Conservation (phyloP, 2,888 invertebrate species). For the Noctua janthe region DNA sequence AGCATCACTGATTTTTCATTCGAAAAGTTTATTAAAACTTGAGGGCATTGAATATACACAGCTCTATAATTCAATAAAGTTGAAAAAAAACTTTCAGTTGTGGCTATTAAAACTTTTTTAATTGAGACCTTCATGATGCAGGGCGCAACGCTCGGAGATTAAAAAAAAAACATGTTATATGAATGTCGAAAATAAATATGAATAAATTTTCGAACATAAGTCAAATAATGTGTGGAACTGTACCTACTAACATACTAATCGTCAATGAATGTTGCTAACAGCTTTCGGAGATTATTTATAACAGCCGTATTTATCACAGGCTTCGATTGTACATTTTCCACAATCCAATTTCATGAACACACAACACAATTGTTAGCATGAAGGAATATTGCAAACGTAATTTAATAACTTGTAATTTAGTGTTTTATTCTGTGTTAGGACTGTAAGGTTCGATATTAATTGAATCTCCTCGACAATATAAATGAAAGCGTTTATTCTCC, state of each 20-base stretch:
- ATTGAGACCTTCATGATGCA: slow-evolving; percentile 28
- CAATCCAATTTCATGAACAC: slow-evolving; percentile 13
- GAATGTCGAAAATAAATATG: background rate
- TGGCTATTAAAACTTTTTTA: slow-evolving; percentile 48
- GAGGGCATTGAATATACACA: background rate
- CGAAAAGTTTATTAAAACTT: slow-evolving; percentile 18
- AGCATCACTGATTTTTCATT: slow-evolving; percentile 20
- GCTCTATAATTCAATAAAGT: slow-evolving; percentile 13
- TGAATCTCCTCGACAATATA: slow-evolving; percentile 56
- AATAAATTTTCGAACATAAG: background rate
- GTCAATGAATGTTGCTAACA: slow-evolving; percentile 28
- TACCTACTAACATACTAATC: background rate
- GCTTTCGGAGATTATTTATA: slow-evolving; percentile 25
- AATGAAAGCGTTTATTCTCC: slow-evolving; percentile 65
- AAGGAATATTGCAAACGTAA: slow-evolving; percentile 21
- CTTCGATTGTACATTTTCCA: slow-evolving; percentile 26
- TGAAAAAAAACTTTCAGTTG: slow-evolving; percentile 12
- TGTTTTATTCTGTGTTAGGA: slow-evolving; percentile 42
- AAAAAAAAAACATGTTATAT: background rate
- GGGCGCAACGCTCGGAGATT: background rate
- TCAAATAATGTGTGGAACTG: slow-evolving; percentile 6
- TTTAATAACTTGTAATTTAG: slow-evolving; percentile 40
- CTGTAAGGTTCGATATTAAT: slow-evolving; percentile 56
- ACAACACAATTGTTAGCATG: slow-evolving; percentile 27
- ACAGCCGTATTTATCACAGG: slow-evolving; percentile 24